A percentile compares a stretch with the other conserved stretches of the same genome.
These are phyloP conservation scores for Rhinogobio ventralis DNA, from an alignment of 2,797 vertebrate genomes.

Conservation along the genomic window DNA sequence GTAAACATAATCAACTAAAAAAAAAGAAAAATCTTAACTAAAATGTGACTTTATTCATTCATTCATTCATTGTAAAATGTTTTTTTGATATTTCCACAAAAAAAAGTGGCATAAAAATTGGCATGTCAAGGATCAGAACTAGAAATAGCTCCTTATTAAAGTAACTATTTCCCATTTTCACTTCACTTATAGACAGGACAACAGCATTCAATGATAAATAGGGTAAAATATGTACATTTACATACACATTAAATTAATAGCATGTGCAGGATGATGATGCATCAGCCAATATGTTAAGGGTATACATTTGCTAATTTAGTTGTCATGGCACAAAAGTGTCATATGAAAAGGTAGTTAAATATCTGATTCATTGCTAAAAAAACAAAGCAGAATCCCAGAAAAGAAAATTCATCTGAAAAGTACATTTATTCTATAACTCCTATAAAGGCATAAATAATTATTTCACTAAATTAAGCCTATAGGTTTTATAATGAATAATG, in stretches of 20 bases:
- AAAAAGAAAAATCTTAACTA: not conserved
- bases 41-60: not conserved
- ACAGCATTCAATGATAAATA: not conserved
- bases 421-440: not conserved
- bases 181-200: not conserved
- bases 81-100: no score
- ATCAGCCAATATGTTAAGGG: no score
- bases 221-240: not conserved
- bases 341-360: not conserved
- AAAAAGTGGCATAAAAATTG: not conserved
- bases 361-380: not conserved
- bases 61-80: not conserved
- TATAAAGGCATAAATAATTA: not conserved
- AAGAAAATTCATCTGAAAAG: not conserved
- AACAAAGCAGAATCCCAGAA: not conserved
- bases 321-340: not conserved
- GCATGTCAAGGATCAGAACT: not conserved
- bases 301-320: not conserved
- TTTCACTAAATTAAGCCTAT: not conserved
- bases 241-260: not conserved
- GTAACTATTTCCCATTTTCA: not conserved
- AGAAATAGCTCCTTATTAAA: no score
- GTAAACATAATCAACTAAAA: not conserved
- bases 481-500: not conserved
- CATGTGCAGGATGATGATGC: not conserved